Percentiles rank a stretch among this genome's conserved stretches.
Evolutionary conservation across 2,113 vertebrate genomes (phyloP).

Genomic region (Embiotoca jacksoni): DNA sequence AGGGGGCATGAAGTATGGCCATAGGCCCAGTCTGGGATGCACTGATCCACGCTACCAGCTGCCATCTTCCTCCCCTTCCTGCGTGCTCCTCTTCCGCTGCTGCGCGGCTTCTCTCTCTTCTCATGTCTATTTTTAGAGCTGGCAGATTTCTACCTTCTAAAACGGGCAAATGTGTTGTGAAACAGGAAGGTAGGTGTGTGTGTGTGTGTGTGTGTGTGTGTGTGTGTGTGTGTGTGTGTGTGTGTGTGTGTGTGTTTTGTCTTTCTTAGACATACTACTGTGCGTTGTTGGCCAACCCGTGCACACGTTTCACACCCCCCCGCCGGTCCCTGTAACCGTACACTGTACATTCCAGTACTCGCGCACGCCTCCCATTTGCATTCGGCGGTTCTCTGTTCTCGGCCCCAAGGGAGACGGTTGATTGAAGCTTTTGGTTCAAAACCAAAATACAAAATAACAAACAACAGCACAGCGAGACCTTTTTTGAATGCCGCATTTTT

Average conservation of each 20-base stretch:
- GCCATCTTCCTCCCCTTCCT: slow-evolving; percentile 81
- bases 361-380: slow-evolving; percentile 56
- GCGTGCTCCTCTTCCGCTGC: slow-evolving; percentile 77
- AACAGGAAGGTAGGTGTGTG: slow-evolving; percentile 72
- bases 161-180: slow-evolving; percentile 80
- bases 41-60: slow-evolving; percentile 80
- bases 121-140: slow-evolving; percentile 87
- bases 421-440: slow-evolving; percentile 76
- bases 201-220: neutral
- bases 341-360: slow-evolving; percentile 60
- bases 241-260: slow-evolving; percentile 30
- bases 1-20: slow-evolving; percentile 61
- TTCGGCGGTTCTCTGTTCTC: slow-evolving; percentile 61
- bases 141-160: slow-evolving; percentile 85
- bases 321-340: slow-evolving; percentile 22
- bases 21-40: slow-evolving; percentile 78
- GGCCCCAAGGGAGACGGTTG: slow-evolving; percentile 50
- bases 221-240: neutral
- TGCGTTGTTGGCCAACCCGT: slow-evolving; percentile 40
- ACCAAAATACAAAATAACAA: slow-evolving; percentile 61
- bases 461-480: slow-evolving; percentile 48
- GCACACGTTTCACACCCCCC: slow-evolving; percentile 48
- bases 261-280: slow-evolving; percentile 58
- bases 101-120: slow-evolving; percentile 72
- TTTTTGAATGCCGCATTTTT: slow-evolving; percentile 61